Base-by-base conservation (phyloP, 2,113 vertebrate species). In the Eublepharis macularius region DNA sequence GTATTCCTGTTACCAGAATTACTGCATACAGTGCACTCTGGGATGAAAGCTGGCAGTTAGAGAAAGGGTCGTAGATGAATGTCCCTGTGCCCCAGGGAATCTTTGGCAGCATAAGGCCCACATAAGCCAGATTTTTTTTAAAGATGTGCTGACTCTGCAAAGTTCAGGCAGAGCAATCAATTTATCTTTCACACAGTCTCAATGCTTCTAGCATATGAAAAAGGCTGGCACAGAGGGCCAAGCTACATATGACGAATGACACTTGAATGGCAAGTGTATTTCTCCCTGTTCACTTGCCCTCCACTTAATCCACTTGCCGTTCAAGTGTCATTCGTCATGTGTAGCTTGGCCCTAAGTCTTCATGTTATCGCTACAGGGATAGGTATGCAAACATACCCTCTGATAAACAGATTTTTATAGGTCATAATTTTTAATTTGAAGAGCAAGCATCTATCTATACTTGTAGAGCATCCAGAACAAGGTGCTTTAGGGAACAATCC, bases 61-160 rank as follows among this genome's bases (percentile, higher is more conserved):
- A 65, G 41, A 73, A 73, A 86, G 84, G 69, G 49, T 47, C 43
- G 29, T 49, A 26, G 60, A 68, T 63, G 68, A 86, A 63, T 63
- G 60, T 69, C 69, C 54, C 24, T 86, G 16, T 63, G 41, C 43
- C 60, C 63, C 49, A 65, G 43, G 84, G 76, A 74, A 80, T 86
- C 43, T 73, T 63, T 80, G 54, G 43, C 69, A 80, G 39, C 76
- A 84, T 41, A 66, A 77, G 49, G 13, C 11, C 41, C 36, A 49
- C 29, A 34, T 51, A 65, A 49, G 32, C 21, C 24, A 80, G 36
- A 70, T 39, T 39, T 39, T 70, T 39, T 54, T n/a, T 10, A 2
- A 45, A 41, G n/a, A 73, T 63, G 29, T 49, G 76, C 77, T 86
- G 84, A 86, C 69, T 74, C 13, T 47, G 76, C 84, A 85, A 45